Base-by-base conservation (phyloP, 2,888 invertebrate genomes). In the Plebejus argus region DNA sequence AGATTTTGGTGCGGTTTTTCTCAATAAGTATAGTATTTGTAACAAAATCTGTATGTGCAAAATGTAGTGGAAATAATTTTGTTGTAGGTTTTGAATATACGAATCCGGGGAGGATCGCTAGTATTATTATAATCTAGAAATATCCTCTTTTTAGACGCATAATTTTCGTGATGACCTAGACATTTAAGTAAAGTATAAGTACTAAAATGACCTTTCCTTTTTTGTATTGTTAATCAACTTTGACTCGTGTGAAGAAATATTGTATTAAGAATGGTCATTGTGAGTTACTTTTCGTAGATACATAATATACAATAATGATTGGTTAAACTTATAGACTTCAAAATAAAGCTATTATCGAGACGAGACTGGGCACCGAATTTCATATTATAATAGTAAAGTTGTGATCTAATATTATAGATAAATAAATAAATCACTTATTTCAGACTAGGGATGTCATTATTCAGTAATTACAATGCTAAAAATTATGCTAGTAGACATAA, bases 211-310 rank as follows among this genome's bases (percentile, higher is more conserved):
- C 66, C 66, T 66, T 66, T 66, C 66, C 66, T 33, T 66, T 66
- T 66, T 66, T 18, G 66, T 66, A 66, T 66, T 66, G 66, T 66
- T 66, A 66, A 66, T 66, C 66, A 66, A 66, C 15, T 66, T 66
- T 66, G 66, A 18, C 33, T 66, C 66, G 66, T 66, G 66, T 66
- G 66, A 66, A 66, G 66, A 33, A 33, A 66, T 28, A 33, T 66
- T 58, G 58, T 58, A 20, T 58, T 58, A 20, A 61, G 23, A 66
- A 66, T 66, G 66, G 5, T 12, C 66, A 66, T 66, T 66, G 66
- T 33, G 4, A 15, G 66, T 15, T 10, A 61, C 0, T 45, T 18
- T 12, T 1, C 23, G 6, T 28, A 18, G 18, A 15, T 33, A 28
- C 15, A 33, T 28, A 15, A 15, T 28, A 28, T 28, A 66, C 28